These are phyloP conservation scores for Xestia ashworthii DNA, from an alignment of 2,888 invertebrate genomes.

Conservation along the genomic window DNA sequence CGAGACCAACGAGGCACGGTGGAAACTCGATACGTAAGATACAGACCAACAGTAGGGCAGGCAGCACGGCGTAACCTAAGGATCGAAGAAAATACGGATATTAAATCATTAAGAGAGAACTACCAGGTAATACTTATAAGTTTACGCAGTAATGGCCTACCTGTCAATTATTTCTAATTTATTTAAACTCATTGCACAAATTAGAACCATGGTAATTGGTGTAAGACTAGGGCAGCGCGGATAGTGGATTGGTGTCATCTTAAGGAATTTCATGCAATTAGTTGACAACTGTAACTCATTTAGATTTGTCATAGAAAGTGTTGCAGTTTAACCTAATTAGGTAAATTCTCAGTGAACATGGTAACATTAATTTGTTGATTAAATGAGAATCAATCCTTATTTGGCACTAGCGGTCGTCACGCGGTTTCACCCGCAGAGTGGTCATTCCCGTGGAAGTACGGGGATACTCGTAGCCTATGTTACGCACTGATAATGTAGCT, in stretches of 20 bases:
- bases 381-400: too few relatives aligned
- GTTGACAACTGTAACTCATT: conserved; percentile 10
- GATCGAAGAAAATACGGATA: neutral
- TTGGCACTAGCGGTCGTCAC: too few relatives aligned
- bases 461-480: too few relatives aligned
- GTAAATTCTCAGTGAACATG: neutral
- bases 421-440: too few relatives aligned
- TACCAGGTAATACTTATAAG: neutral
- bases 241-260: conserved; percentile 34
- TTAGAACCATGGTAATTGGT: conserved; percentile 23
- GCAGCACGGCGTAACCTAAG: too few relatives aligned
- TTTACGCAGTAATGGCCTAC: neutral
- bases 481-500: too few relatives aligned
- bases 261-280: conserved; percentile 32
- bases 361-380: too few relatives aligned
- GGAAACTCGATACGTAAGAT: too few relatives aligned
- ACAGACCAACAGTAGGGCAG: too few relatives aligned
- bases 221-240: conserved; percentile 17
- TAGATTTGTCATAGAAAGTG: conserved; percentile 26
- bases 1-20: too few relatives aligned
- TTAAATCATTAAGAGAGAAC: neutral
- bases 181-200: conserved; percentile 31
- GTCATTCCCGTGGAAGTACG: too few relatives aligned
- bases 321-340: neutral
- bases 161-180: conserved; percentile 34